phyloP scores from a whole-genome alignment of 2,113 vertebrate species.

The Urocitellus parryii region DNA sequence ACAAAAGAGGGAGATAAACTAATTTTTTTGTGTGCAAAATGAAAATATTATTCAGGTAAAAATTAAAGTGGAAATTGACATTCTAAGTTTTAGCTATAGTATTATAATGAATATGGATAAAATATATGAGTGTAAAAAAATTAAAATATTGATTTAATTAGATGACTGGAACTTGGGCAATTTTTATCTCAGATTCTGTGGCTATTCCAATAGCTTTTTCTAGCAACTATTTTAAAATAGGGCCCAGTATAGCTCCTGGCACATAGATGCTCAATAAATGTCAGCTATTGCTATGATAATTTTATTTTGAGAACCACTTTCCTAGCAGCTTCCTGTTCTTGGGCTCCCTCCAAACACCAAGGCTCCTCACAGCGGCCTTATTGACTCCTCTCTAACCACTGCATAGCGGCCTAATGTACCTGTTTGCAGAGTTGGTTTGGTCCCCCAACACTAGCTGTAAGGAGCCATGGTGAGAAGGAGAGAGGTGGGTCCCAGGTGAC shows the following conservation, averaged over 20 bases:
- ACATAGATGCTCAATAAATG: slow-evolving; percentile 37
- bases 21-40: slow-evolving; percentile 3
- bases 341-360: neutral
- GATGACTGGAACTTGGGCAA: neutral
- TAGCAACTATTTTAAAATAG: slow-evolving; percentile 47
- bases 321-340: neutral
- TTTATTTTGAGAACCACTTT: slow-evolving; percentile 48
- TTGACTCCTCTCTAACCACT: neutral
- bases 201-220: slow-evolving; percentile 38
- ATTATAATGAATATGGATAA: slow-evolving; percentile 55
- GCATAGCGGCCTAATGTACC: neutral
- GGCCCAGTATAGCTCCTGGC: neutral
- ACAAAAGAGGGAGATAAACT: neutral
- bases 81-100: slow-evolving; percentile 26
- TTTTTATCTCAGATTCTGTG: slow-evolving; percentile 48
- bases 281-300: neutral
- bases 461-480: no score
- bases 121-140: neutral
- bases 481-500: neutral
- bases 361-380: neutral
- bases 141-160: slow-evolving; percentile 66
- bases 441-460: neutral
- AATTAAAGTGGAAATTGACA: slow-evolving; percentile 52
- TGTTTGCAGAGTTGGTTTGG: neutral
- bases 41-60: slow-evolving; percentile 55